These are phyloP conservation scores for Pedetes capensis DNA, from an alignment of 2,113 vertebrate genomes.

Conservation along the genomic window DNA sequence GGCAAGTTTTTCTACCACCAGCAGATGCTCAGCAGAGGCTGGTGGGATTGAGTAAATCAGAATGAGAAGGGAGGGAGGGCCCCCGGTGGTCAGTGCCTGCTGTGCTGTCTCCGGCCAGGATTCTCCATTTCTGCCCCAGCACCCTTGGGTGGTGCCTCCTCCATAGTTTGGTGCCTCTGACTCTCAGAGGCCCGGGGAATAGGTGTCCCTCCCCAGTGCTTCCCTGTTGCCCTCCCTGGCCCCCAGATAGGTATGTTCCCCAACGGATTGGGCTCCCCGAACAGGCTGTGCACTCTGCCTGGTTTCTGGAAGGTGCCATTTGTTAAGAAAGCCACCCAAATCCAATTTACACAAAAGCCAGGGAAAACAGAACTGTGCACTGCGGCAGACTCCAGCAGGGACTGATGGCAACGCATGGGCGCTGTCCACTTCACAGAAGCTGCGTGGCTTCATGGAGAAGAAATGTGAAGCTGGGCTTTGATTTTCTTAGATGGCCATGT, in stretches of 20 bases:
- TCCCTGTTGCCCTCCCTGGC: neutral
- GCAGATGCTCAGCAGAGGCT: too few species aligned
- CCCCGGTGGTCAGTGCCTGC: neutral
- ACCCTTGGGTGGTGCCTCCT: fast-evolving
- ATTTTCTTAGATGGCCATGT: fast-evolving
- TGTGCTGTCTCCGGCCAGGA: neutral
- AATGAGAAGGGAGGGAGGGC: fast-evolving
- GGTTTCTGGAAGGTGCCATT: neutral
- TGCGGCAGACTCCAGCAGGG: neutral
- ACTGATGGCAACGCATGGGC: neutral
- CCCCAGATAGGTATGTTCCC: neutral
- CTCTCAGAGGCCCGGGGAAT: neutral
- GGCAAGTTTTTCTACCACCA: neutral
- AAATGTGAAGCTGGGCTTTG: neutral
- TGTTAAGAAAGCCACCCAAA: neutral
- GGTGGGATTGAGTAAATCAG: neutral
- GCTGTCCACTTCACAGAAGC: neutral
- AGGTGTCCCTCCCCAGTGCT: neutral
- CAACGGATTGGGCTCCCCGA: neutral
- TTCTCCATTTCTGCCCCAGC: neutral
- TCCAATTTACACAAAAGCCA: neutral
- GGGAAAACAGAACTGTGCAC: neutral
- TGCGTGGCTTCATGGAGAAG: neutral
- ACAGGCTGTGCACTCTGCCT: neutral
- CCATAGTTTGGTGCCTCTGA: fast-evolving